These are phyloP conservation scores for Amyelois transitella DNA, from an alignment of 1,140 invertebrate species.

Conservation along the genomic window DNA sequence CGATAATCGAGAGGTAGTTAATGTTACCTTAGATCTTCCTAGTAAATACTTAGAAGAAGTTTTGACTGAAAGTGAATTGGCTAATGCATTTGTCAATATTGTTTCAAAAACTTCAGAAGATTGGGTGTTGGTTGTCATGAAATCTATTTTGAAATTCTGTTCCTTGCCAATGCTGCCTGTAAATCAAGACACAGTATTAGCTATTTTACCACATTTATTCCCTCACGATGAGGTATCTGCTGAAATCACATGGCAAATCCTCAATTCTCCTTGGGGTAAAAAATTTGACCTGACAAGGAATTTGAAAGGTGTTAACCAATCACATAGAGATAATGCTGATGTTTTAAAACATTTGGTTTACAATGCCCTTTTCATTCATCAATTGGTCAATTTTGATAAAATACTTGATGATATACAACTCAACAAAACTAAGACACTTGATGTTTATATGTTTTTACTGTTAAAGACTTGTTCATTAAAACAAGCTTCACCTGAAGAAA, in stretches of 20 bases:
- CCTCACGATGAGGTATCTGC: slow-evolving; percentile 70
- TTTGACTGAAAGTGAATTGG: slow-evolving; percentile 46
- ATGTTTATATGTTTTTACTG: slow-evolving; percentile 48
- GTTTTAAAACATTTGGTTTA: slow-evolving; percentile 48
- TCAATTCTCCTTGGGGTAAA: slow-evolving; percentile 68
- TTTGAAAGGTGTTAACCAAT: slow-evolving; percentile 36
- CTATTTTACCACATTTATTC: slow-evolving; percentile 77
- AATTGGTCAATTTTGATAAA: slow-evolving; percentile 32
- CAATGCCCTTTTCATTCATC: slow-evolving; percentile 43
- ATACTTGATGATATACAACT: slow-evolving; percentile 43
- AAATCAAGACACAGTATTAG: slow-evolving; percentile 61
- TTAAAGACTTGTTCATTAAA: slow-evolving; percentile 49
- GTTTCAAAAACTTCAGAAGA: slow-evolving; percentile 35
- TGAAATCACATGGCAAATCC: slow-evolving; percentile 64
- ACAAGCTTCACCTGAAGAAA: slow-evolving; percentile 34
- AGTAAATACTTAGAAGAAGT: slow-evolving; percentile 56
- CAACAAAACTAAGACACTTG: slow-evolving; percentile 41
- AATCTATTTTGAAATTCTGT: slow-evolving; percentile 62
- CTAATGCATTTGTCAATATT: slow-evolving; percentile 43
- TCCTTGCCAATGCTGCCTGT: slow-evolving; percentile 45
- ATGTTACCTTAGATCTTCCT: slow-evolving; percentile 65
- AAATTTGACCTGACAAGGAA: slow-evolving; percentile 55
- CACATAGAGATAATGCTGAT: slow-evolving; percentile 42
- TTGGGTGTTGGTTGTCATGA: slow-evolving; percentile 54
- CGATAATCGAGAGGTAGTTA: slow-evolving; percentile 74